Base-by-base conservation (phyloP, 2,113 vertebrate species). In the Gadus chalcogrammus region DNA sequence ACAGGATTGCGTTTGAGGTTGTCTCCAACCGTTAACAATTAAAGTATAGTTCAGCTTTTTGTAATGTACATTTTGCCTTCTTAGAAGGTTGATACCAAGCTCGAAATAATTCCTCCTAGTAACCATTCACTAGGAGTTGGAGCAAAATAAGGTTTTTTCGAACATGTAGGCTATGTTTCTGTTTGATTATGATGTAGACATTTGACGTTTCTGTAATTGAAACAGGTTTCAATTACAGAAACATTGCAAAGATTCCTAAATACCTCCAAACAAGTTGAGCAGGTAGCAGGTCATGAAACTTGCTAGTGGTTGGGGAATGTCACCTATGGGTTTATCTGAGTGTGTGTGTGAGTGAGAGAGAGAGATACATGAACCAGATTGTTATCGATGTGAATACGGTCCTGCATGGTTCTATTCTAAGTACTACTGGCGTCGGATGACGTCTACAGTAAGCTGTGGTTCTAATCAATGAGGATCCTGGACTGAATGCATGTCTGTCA, bases 211-310 rank as follows among this genome's bases (percentile, higher is more conserved):
- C 16, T 58, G 15, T 20, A 20, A 20, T 58, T 58, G 17, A 16
- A 17, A 5, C 64, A 64, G 64, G 70, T 79, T 35, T 35, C 31
- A 35, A 35, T 4, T 70, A 79, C 61, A 63, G 65, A 58, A 58
- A n/a, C n/a, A 1, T 3, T 16, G 65, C 68, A 65, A 77, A 71
- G 66, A 66, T 58, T 69, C 65, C 31, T 67, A 42, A 78, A 74
- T 83, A 82, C 73, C 62, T 65, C 72, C 3, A 85, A 91, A 91
- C 90, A 64, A 75, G 90, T 91, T 62, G 35, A 78, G 80, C 90
- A 85, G 89, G 87, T 91, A 89, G 71, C 70, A 70, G 78, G 56
- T 61, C 28, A 18, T 59, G 72, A 60, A n/a, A 52, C 69, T 71
- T 48, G 53, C 70, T 9, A 85, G 83, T 77, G 74, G 80, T 76